Evolutionary conservation across 2,113 vertebrate genomes (phyloP).

Genomic region (Paraplagusia blochii): DNA sequence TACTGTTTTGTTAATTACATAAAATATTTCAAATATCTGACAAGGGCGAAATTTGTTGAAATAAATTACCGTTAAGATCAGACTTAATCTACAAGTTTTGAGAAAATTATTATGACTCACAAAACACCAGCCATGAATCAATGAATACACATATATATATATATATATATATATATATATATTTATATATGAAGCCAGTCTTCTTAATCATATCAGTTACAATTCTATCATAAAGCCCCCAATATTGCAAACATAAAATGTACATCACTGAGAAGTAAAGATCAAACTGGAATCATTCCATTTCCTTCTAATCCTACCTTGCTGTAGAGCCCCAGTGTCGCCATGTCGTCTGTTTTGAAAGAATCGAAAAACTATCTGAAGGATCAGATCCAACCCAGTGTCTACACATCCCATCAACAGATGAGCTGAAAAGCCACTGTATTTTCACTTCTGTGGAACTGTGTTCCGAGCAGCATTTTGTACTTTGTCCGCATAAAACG

Average conservation of each 20-base stretch:
- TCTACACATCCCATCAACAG: neutral
- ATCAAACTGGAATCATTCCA: neutral
- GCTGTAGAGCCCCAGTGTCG: conserved; percentile 67
- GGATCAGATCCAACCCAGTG: neutral
- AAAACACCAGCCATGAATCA: too few relatives aligned
- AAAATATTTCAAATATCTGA: too few relatives aligned
- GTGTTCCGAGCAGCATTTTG: conserved; percentile 31
- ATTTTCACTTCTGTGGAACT: conserved; percentile 21
- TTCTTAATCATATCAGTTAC: too few relatives aligned
- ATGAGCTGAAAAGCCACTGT: conserved; percentile 1
- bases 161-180: too few relatives aligned
- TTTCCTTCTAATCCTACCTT: conserved; percentile 57
- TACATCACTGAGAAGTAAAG: neutral
- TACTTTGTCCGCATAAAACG: conserved; percentile 70
- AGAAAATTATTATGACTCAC: too few relatives aligned
- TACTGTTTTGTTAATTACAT: neutral
- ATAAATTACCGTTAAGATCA: too few relatives aligned
- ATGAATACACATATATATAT: too few relatives aligned
- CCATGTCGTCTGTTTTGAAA: conserved; percentile 47
- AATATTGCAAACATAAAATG: neutral
- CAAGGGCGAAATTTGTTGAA: too few relatives aligned
- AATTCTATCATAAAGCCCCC: too few relatives aligned
- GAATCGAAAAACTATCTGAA: neutral
- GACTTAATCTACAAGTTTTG: too few relatives aligned
- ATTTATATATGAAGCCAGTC: too few relatives aligned